Evolutionary conservation across 2,113 vertebrate species (phyloP).

Genomic region (Spermophilus dauricus): DNA sequence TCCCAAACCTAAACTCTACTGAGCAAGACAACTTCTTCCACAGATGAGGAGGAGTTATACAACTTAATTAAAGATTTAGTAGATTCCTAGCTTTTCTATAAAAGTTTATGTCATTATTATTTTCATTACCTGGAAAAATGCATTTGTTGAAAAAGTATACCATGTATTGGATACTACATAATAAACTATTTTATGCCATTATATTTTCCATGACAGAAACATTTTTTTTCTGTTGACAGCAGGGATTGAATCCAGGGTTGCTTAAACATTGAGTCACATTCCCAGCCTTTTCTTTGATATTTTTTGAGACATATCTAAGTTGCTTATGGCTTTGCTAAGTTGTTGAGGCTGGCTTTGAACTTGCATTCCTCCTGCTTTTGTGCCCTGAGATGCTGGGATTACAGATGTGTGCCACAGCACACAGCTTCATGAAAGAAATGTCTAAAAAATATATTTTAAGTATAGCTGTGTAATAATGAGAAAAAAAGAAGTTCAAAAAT

Average conservation of each 20-base stretch:
- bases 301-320: no score
- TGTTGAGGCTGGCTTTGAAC: no score
- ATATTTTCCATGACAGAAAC: background rate
- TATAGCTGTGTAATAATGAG: background rate
- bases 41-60: background rate
- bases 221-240: no score
- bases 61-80: background rate
- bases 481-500: background rate
- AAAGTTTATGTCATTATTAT: background rate
- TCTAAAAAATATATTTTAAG: background rate
- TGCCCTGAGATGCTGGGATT: no score
- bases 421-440: no score
- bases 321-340: no score
- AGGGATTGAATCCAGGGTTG: no score
- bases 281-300: no score
- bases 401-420: no score
- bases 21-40: background rate
- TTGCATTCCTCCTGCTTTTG: no score
- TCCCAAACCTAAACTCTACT: background rate
- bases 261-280: no score
- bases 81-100: background rate
- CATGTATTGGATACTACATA: accelerated
- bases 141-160: background rate
- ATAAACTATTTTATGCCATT: background rate
- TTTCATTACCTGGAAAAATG: background rate